These are phyloP conservation scores for Oreochromis niloticus DNA, from an alignment of 2,113 vertebrate species.

Conservation along the genomic window DNA sequence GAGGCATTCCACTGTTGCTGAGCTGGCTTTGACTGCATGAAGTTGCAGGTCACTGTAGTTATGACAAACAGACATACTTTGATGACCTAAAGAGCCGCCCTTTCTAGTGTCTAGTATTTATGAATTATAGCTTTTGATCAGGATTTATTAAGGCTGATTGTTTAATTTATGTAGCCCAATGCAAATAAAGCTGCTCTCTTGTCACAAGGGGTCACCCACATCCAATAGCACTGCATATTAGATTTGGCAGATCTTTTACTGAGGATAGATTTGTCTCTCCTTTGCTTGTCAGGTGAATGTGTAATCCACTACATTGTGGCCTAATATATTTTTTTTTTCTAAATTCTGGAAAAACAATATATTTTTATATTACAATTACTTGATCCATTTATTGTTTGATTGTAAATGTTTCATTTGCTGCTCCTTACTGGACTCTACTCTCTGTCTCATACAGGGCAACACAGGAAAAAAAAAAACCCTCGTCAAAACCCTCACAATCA, in stretches of 20 bases:
- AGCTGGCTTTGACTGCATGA: neutral
- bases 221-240: neutral
- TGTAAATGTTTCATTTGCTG: neutral
- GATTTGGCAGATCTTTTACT: neutral
- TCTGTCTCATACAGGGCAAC: neutral
- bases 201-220: neutral
- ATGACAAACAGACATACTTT: neutral
- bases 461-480: neutral
- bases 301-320: neutral
- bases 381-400: neutral
- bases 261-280: neutral
- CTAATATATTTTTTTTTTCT: fast-evolving
- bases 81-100: neutral
- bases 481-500: conserved; percentile 46
- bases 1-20: neutral
- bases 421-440: neutral
- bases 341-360: fast-evolving
- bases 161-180: neutral
- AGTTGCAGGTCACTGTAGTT: neutral
- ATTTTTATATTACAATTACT: neutral
- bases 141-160: neutral
- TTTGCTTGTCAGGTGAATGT: neutral
- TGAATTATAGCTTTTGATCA: neutral
- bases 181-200: neutral
- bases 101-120: neutral